Percentiles rank a stretch among this genome's conserved stretches.
Evolutionary conservation across 2,888 invertebrate species (phyloP).

Genomic region (Sminthurinus aureus): DNA sequence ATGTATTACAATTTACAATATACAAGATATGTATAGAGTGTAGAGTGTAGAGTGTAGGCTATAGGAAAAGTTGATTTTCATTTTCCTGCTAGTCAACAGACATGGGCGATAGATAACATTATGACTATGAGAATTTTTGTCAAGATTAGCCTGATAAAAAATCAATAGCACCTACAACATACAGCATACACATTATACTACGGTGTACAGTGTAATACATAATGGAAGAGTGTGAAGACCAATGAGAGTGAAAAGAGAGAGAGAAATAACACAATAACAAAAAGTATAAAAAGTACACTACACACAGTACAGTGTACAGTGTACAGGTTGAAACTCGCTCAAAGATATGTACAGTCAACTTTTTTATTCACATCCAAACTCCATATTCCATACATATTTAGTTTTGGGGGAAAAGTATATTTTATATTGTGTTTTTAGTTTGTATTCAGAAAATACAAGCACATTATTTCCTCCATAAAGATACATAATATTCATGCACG

Average conservation of each 20-base stretch:
- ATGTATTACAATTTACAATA: too few relatives aligned
- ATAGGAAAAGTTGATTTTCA: slow-evolving; percentile 25
- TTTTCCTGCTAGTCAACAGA: slow-evolving; percentile 12
- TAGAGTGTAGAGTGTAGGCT: too few relatives aligned
- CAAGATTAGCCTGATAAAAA: slow-evolving; percentile 47
- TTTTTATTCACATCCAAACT: not conserved
- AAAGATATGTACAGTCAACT: too few relatives aligned
- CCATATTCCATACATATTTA: too few relatives aligned
- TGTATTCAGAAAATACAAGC: too few relatives aligned
- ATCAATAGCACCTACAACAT: slow-evolving; percentile 27
- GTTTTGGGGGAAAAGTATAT: too few relatives aligned
- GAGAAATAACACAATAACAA: slow-evolving; percentile 23
- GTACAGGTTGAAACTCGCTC: too few relatives aligned
- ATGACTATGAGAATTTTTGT: slow-evolving; percentile 41
- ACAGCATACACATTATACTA: too few relatives aligned
- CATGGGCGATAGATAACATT: not conserved
- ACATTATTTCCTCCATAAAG: too few relatives aligned
- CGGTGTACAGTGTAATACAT: slow-evolving; percentile 26
- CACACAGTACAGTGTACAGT: not conserved
- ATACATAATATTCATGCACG: not conserved
- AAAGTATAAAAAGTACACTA: not conserved
- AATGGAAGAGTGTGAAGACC: slow-evolving; percentile 43
- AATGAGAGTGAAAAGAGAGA: slow-evolving; percentile 30
- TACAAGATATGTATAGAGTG: too few relatives aligned
- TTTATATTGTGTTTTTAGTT: too few relatives aligned